phyloP scores from a whole-genome alignment of 2,888 invertebrate genomes.

The Clunio marinus region DNA sequence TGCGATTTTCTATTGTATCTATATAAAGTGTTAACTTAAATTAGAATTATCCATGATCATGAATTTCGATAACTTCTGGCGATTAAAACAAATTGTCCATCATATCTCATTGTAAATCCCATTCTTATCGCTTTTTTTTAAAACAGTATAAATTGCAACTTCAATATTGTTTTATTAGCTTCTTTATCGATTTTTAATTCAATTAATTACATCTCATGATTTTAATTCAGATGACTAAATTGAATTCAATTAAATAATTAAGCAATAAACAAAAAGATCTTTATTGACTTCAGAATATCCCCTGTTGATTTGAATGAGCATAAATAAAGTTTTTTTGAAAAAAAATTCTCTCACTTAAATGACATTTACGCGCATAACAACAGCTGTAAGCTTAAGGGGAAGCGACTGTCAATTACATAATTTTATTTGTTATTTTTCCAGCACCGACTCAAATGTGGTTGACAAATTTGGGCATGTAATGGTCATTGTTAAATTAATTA shows the following conservation, averaged over 20 bases:
- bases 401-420: not conserved
- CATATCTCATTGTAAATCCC: too few relatives aligned
- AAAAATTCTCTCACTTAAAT: too few relatives aligned
- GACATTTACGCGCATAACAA: not conserved
- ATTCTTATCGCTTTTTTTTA: too few relatives aligned
- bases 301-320: slow-evolving; percentile 36
- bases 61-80: too few relatives aligned
- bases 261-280: slow-evolving; percentile 21
- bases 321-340: too few relatives aligned
- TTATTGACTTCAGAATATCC: slow-evolving; percentile 23
- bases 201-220: slow-evolving; percentile 33
- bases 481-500: not conserved
- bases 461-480: slow-evolving; percentile 12
- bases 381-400: slow-evolving; percentile 10
- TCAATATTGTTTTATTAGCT: not conserved
- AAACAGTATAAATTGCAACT: too few relatives aligned
- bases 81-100: too few relatives aligned
- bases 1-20: too few relatives aligned
- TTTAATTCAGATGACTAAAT: slow-evolving; percentile 11
- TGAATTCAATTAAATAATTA: slow-evolving; percentile 35
- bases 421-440: not conserved
- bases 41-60: too few relatives aligned
- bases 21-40: too few relatives aligned
- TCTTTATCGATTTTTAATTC: slow-evolving; percentile 29
- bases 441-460: not conserved